phyloP scores from a whole-genome alignment of 2,888 invertebrate species.

The Drosophila pegasa region DNA sequence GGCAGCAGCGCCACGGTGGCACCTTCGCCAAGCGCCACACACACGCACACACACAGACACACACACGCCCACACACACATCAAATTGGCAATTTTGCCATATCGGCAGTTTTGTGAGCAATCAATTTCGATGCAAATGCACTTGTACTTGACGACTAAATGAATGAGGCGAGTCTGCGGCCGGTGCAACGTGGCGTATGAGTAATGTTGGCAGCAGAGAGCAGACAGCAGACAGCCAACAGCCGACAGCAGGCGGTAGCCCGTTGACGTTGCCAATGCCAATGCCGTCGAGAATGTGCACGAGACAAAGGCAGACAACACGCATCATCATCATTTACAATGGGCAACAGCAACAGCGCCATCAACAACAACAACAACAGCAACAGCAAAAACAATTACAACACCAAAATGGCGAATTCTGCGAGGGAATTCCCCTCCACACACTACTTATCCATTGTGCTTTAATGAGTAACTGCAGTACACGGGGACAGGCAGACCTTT shows the following conservation, averaged over 20 bases:
- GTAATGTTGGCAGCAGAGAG: slow-evolving; percentile 54
- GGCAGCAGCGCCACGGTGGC: slow-evolving; percentile 45
- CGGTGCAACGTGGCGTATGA: slow-evolving; percentile 64
- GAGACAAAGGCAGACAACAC: slow-evolving; percentile 53
- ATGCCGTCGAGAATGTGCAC: slow-evolving; percentile 15
- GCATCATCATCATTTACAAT: slow-evolving; percentile 59
- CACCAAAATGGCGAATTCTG: slow-evolving; percentile 18
- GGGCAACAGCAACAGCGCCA: slow-evolving; percentile 19
- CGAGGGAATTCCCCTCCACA: not conserved
- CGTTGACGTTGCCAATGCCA: slow-evolving; percentile 36
- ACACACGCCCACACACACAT: slow-evolving; percentile 1
- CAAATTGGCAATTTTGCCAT: slow-evolving; percentile 73
- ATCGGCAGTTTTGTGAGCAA: slow-evolving; percentile 79
- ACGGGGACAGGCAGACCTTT: too few species aligned
- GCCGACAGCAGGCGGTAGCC: slow-evolving; percentile 11
- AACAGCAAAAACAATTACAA: slow-evolving; percentile 8
- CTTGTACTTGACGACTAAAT: slow-evolving; percentile 79
- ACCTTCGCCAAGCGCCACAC: slow-evolving; percentile 11
- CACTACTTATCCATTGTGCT: not conserved
- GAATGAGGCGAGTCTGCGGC: slow-evolving; percentile 60
- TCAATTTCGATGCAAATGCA: slow-evolving; percentile 79
- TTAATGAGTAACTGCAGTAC: not conserved
- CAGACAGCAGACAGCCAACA: slow-evolving; percentile 12
- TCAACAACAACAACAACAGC: slow-evolving; percentile 5
- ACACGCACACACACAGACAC: not conserved